Evolutionary conservation across 2,797 vertebrate genomes (phyloP), one percentile per base, ranked within the genome.

Genomic region (Eulemur rubriventer): DNA sequence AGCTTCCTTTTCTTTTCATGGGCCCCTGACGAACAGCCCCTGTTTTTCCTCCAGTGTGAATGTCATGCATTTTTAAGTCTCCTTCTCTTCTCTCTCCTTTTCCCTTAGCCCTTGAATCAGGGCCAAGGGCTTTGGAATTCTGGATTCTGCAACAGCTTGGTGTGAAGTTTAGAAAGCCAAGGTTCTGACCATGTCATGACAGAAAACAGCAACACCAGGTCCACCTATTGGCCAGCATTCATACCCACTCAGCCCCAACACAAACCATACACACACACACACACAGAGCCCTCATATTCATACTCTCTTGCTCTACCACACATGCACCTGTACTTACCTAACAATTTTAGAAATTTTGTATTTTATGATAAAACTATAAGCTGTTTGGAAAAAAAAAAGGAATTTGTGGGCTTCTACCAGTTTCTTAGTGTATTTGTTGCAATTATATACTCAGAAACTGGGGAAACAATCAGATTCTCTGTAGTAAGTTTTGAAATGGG

Each of bases 301-400:
- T 20, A 59, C 95, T 95, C 65, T 95, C 80, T 94, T 97, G 91
- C 61, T 88, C 52, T 80, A 90, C 93, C 96, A 95, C 76, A 92
- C 84, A 92, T 30, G 93, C 8, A 81, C 94, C 95, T 85, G 89
- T 96, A 96, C 98, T 98, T 97, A 97, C 81, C 76, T 96, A 65
- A 84, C 92, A 98, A 98, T 98, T 97, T 98, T 96, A 97, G 95
- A 98, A 96, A 91, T 96, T 96, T 98, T 98, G 97, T 96, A 98
- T 98, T 98, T 98, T 98, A 97, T 96, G 97, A 97, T 97, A 96
- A 98, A 98, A 92, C 93, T 95, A 93, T 96, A 95, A 98, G 93
- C 98, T 97, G 82, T 96, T 98, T 97, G 73, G 72, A 95, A 97
- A 95, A 65, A 63, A n/a, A n/a, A n/a, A 65, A 81, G 85, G 35